Evolutionary conservation across 2,113 vertebrate genomes (phyloP), one percentile per base, ranked within the genome.

Genomic region (Proteles cristata): DNA sequence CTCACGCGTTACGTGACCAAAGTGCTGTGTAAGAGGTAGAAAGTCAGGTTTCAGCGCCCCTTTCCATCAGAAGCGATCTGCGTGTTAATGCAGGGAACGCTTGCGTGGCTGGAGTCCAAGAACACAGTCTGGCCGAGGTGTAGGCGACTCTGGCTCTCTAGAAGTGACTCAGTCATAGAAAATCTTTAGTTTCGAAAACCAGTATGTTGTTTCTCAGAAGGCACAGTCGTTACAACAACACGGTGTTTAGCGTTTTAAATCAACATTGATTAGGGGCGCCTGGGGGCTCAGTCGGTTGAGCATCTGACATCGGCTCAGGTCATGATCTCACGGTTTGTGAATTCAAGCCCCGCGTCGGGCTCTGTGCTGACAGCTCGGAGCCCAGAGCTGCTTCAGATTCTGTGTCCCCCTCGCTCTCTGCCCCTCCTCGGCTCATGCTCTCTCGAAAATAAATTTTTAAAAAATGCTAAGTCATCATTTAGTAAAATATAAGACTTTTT

Each of bases 91-190:
- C 65, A 17, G 65, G 10, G 73, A 33, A n/a, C 8, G 5, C n/a
- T 48, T 1, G 0, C 28, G 2, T 26, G 3, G 9, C 7, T 4
- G 7, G 31, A 65, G 48, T 23, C 55, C 53, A 31, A 15, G 58
- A 35, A 21, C 65, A 39, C 17, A 21, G 2, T 33, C 12, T 35
- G 4, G 87, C 31, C 31, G 11, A 55, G 50, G 69, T 63, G 25
- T 48, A 45, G 26, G 43, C 82, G 65, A 26, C 69, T 69, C 17
- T 15, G 48, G 26, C 21, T 68, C 71, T 82, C 53, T 48, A 63
- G 21, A 16, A 43, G 25, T 21, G 4, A 76, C 31, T 61, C 14
- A 14, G 23, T 81, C 45, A 4, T n/a, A 39, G 19, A 15, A 35
- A 83, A 3, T 69, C 68, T 80, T 43, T 3, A 14, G 17, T 68